phyloP scores from a whole-genome alignment of 2,888 invertebrate genomes.

The Rhagonycha fulva region DNA sequence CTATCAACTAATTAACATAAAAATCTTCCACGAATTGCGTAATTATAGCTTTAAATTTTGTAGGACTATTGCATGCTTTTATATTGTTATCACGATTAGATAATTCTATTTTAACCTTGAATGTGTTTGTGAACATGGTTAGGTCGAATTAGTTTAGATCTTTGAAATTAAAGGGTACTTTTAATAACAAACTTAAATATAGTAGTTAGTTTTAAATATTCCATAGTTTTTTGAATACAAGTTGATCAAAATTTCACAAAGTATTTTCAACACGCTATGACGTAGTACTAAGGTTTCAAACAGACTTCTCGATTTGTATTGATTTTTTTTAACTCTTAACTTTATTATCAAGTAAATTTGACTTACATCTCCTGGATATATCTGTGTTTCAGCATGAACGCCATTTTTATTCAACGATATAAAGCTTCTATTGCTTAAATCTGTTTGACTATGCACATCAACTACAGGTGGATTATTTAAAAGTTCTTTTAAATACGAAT shows the following conservation, averaged over 20 bases:
- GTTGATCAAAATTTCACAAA: neutral
- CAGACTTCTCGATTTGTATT: too few species aligned
- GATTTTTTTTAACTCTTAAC: neutral
- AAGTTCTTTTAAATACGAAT: slow-evolving; percentile 84
- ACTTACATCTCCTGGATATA: slow-evolving; percentile 84
- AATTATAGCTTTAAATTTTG: neutral
- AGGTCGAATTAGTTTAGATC: neutral
- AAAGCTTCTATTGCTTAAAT: slow-evolving; percentile 82
- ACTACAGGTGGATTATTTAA: slow-evolving; percentile 75
- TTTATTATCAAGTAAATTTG: neutral
- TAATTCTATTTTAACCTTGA: neutral
- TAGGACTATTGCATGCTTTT: neutral
- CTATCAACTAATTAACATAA: neutral
- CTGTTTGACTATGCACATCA: slow-evolving; percentile 79
- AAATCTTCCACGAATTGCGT: neutral
- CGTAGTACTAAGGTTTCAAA: neutral
- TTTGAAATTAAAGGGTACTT: neutral
- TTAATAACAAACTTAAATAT: neutral
- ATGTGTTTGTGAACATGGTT: neutral
- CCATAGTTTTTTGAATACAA: neutral
- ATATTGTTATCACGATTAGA: neutral
- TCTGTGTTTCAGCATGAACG: slow-evolving; percentile 78
- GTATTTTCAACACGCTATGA: neutral
- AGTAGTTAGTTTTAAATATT: neutral
- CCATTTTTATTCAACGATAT: slow-evolving; percentile 82